Percentiles rank a stretch among this genome's conserved stretches.
phyloP scores from a whole-genome alignment of 2,888 invertebrate genomes.

The Dicyrtoma fusca region DNA sequence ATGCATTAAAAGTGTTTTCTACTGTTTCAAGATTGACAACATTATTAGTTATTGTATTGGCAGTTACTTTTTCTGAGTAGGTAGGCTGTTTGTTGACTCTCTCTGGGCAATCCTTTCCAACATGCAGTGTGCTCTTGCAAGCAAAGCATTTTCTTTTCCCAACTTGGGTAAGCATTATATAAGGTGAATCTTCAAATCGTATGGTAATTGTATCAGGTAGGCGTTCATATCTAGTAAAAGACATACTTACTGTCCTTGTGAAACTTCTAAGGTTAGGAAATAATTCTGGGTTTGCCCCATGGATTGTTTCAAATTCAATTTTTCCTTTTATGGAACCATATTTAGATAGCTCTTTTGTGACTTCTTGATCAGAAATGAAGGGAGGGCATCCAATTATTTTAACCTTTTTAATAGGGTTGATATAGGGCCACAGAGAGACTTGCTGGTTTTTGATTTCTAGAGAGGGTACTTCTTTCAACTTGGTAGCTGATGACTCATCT shows the following conservation, averaged over 20 bases:
- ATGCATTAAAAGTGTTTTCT: no score
- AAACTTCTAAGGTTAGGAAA: background rate
- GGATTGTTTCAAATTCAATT: background rate
- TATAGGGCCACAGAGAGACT: background rate
- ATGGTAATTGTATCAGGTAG: background rate
- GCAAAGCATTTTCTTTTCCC: background rate
- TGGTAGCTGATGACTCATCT: background rate
- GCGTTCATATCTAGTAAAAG: background rate
- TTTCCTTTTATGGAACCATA: background rate
- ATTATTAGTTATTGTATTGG: no score
- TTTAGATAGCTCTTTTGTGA: background rate
- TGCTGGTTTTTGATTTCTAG: background rate
- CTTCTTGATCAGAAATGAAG: background rate
- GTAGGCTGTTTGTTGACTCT: background rate
- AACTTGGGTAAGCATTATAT: background rate
- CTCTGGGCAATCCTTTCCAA: background rate
- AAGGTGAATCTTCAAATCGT: background rate
- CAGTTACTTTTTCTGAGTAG: background rate
- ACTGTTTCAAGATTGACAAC: background rate
- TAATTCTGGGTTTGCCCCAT: background rate
- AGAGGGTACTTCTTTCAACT: background rate
- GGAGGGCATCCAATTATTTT: background rate
- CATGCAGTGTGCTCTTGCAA: background rate
- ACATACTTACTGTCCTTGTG: conserved; percentile 1
- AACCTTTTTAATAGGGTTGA: conserved; percentile 3